These are phyloP conservation scores for Limnodromus scolopaceus DNA, from an alignment of 2,797 vertebrate species.

Conservation along the genomic window DNA sequence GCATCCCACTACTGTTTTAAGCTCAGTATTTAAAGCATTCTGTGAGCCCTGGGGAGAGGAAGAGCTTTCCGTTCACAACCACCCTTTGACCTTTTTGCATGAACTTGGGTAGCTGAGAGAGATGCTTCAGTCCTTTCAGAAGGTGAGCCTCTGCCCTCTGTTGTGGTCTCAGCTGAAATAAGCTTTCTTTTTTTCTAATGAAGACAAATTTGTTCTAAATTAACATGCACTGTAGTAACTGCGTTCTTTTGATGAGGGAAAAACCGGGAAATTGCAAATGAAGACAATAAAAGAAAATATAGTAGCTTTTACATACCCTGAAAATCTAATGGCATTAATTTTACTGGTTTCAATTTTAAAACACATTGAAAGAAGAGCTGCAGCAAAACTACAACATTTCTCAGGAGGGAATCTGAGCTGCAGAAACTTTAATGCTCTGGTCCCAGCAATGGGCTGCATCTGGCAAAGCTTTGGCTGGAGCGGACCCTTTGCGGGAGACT, in stretches of 20 bases:
- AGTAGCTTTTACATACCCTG: neutral
- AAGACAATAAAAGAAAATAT: neutral
- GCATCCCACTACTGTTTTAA: neutral
- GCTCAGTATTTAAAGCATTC: neutral
- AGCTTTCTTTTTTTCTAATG: neutral
- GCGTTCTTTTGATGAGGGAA: neutral
- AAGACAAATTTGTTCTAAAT: neutral
- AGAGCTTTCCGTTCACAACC: neutral
- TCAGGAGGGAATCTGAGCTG: neutral
- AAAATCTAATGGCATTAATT: neutral
- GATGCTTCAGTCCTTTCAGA: neutral
- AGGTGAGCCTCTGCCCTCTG: neutral
- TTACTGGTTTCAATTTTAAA: neutral
- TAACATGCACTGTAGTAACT: neutral
- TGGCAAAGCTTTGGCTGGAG: neutral
- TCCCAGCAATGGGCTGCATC: neutral
- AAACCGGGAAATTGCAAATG: neutral
- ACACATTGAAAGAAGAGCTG: neutral
- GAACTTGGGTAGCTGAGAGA: neutral
- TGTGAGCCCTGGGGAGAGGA: neutral
- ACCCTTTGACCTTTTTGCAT: neutral
- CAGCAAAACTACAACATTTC: fast-evolving
- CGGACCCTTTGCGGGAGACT: neutral
- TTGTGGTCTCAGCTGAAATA: neutral
- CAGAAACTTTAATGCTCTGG: neutral